These are phyloP conservation scores for Ochropleura leucogaster DNA, from an alignment of 2,888 invertebrate genomes.

Conservation along the genomic window DNA sequence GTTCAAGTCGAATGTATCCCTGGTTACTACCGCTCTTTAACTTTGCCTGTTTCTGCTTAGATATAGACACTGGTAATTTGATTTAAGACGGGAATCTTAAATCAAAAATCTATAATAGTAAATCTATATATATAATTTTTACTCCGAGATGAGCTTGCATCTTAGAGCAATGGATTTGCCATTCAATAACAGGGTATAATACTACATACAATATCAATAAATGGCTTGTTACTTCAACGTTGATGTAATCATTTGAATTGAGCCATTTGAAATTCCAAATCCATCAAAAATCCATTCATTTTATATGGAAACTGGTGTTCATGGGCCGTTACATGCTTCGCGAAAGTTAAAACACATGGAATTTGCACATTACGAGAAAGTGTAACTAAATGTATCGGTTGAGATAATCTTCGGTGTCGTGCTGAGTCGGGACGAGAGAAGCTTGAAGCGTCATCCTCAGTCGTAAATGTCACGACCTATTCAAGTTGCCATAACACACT, in stretches of 20 bases:
- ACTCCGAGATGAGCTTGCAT: too few species aligned
- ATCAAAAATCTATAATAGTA: too few species aligned
- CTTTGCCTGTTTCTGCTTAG: not conserved
- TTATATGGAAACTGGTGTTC: constrained; percentile 42
- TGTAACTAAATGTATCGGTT: constrained; percentile 73
- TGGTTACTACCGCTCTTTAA: constrained; percentile 15
- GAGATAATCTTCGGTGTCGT: constrained; percentile 56
- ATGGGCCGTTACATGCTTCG: constrained; percentile 51
- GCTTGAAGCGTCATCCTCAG: constrained; percentile 47
- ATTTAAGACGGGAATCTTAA: too few species aligned
- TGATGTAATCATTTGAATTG: constrained; percentile 1
- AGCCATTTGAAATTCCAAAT: constrained; percentile 19
- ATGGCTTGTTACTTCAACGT: not conserved
- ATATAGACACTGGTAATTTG: not conserved
- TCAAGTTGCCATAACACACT: constrained; percentile 26
- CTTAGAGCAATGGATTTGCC: too few species aligned
- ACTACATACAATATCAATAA: not conserved
- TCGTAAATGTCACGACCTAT: constrained; percentile 59
- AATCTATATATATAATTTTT: too few species aligned
- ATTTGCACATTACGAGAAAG: constrained; percentile 77
- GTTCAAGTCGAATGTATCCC: constrained; percentile 43
- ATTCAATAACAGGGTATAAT: not conserved
- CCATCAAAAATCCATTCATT: constrained; percentile 38
- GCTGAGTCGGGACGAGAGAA: constrained; percentile 56
- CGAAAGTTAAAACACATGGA: constrained; percentile 67